Evolutionary conservation across 92 coral and sea anemone species (phyloP).

Genomic region (Bergia sp.): DNA sequence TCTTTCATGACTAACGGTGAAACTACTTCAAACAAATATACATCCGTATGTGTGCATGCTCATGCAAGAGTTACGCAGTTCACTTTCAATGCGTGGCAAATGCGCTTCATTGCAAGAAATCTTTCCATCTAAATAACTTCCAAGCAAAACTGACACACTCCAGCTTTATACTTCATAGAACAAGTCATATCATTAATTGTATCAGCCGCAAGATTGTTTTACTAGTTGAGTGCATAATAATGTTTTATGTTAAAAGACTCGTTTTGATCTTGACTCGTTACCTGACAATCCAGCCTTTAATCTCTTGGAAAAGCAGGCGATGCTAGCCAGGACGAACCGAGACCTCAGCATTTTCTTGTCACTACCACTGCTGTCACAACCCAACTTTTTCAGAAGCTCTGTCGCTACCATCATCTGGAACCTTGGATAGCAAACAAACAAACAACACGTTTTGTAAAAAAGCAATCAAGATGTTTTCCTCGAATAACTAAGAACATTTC

Average conservation of each 20-base stretch:
- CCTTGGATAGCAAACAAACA: slow-evolving; percentile 9
- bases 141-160: too few relatives aligned
- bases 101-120: too few relatives aligned
- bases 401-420: slow-evolving; percentile 9
- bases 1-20: background rate
- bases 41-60: too few relatives aligned
- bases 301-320: slow-evolving; percentile 39
- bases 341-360: background rate
- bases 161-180: too few relatives aligned
- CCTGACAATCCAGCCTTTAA: slow-evolving; percentile 27
- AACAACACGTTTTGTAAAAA: background rate
- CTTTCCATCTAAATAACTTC: background rate
- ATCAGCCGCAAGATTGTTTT: too few relatives aligned
- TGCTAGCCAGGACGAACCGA: slow-evolving; percentile 17
- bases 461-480: background rate
- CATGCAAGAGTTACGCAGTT: background rate
- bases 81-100: background rate
- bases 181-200: too few relatives aligned
- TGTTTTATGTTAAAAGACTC: background rate
- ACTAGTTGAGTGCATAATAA: background rate
- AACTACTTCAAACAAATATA: background rate
- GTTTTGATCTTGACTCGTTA: background rate
- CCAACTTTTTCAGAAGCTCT: slow-evolving; percentile 21
- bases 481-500: background rate
- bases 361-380: background rate